Conservation (phyloP, 2,888 invertebrate species). For the Hypercompe scribonia region DNA sequence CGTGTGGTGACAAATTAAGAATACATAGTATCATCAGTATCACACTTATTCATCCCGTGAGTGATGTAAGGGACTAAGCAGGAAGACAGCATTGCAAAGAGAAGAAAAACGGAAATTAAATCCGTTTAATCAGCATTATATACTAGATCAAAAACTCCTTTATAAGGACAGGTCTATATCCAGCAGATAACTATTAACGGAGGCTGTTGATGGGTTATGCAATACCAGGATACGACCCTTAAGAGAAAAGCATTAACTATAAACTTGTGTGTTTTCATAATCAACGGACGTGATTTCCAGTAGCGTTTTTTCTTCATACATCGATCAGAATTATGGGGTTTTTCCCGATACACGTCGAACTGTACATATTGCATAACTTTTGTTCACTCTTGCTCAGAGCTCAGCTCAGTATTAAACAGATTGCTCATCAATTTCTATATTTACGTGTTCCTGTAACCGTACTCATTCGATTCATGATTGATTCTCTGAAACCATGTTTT, state of each 20-base stretch:
- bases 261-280: conserved; percentile 18
- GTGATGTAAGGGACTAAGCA: too few species aligned
- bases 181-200: too few species aligned
- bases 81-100: too few species aligned
- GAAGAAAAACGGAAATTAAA: too few species aligned
- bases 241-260: conserved; percentile 18
- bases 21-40: too few species aligned
- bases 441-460: conserved; percentile 43
- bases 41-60: too few species aligned
- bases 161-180: too few species aligned
- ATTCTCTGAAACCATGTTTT: conserved; percentile 22
- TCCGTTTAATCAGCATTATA: too few species aligned
- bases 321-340: conserved; percentile 21
- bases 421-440: conserved; percentile 46
- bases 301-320: conserved; percentile 22
- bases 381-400: conserved; percentile 26
- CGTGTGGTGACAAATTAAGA: too few species aligned
- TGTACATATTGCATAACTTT: conserved; percentile 40
- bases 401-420: conserved; percentile 22
- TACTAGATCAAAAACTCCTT: too few species aligned
- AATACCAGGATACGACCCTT: neutral
- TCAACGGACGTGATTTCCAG: conserved; percentile 23
- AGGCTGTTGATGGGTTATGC: too few species aligned
- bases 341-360: conserved; percentile 37
- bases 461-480: conserved; percentile 29